Percentiles rank a stretch among this genome's conserved stretches.
These are phyloP conservation scores for Catharus fuscescens DNA, from an alignment of 2,113 vertebrate genomes.

Conservation along the genomic window DNA sequence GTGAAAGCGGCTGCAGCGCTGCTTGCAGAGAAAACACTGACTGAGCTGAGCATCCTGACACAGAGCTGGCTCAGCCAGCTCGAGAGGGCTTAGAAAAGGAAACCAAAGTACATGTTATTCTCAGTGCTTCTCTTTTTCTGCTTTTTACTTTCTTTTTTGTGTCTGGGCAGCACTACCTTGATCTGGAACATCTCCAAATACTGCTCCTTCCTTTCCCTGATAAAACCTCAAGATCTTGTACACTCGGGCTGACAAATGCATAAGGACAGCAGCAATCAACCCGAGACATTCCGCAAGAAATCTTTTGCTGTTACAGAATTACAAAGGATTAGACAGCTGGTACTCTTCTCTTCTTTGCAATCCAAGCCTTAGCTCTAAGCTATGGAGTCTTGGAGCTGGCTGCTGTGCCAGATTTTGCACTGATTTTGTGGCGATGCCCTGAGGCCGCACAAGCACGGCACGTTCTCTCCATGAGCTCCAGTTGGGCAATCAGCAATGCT, in stretches of 20 bases:
- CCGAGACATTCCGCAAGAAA: background rate
- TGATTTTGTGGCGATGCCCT: constrained; percentile 34
- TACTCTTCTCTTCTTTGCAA: background rate
- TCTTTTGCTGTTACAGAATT: background rate
- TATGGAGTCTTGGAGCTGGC: background rate
- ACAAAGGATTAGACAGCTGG: background rate
- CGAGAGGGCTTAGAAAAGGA: background rate
- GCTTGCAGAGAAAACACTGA: background rate
- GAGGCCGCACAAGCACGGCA: constrained; percentile 13
- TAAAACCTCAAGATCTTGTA: background rate
- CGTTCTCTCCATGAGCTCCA: constrained; percentile 3
- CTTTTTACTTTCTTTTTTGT: background rate
- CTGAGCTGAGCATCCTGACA: background rate
- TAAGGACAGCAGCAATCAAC: background rate
- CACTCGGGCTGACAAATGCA: background rate
- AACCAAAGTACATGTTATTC: background rate
- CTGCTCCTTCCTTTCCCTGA: background rate
- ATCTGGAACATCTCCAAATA: background rate
- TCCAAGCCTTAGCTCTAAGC: constrained; percentile 25
- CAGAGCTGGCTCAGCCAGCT: background rate
- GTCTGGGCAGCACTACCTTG: background rate
- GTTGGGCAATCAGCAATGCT: constrained; percentile 28
- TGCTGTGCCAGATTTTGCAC: constrained; percentile 30
- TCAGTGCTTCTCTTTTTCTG: background rate
- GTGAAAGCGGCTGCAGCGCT: background rate